Percentiles rank a stretch among this genome's conserved stretches.
These are phyloP conservation scores for Archips crataeganus DNA, from an alignment of 2,888 invertebrate genomes.

Conservation along the genomic window DNA sequence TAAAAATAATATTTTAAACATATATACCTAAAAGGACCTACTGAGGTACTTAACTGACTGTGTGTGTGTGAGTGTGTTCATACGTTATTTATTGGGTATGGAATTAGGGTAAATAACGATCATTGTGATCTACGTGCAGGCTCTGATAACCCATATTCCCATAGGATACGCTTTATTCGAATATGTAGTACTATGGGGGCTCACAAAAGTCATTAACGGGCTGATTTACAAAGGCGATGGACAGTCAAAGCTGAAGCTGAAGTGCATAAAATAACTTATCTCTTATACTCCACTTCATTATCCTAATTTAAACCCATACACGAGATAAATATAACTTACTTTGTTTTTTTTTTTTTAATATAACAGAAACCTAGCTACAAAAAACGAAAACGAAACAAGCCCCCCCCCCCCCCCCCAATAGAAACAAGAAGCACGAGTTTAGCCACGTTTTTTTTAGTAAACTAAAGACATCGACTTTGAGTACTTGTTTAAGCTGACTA, in stretches of 20 bases:
- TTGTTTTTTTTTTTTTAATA: no score
- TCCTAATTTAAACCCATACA: neutral
- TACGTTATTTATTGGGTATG: slow-evolving; percentile 2
- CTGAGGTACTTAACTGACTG: neutral
- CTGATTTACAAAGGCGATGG: slow-evolving; percentile 28
- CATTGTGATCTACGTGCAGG: slow-evolving; percentile 14
- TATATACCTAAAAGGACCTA: no score
- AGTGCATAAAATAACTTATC: neutral
- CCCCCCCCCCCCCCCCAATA: no score
- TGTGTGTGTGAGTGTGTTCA: neutral
- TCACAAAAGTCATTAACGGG: slow-evolving; percentile 30
- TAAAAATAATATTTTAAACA: no score
- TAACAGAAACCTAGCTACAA: no score
- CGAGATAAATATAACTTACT: no score
- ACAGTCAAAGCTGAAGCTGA: neutral
- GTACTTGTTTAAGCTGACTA: no score
- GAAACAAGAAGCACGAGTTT: no score
- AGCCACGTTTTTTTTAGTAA: no score
- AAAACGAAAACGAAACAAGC: no score
- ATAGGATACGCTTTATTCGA: slow-evolving; percentile 6
- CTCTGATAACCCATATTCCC: neutral
- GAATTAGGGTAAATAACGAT: slow-evolving; percentile 2
- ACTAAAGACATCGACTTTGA: no score
- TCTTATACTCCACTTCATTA: neutral
- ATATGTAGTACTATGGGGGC: slow-evolving; percentile 10